Evolutionary conservation across 2,888 invertebrate species (phyloP).

Genomic region (Aelia acuminata): DNA sequence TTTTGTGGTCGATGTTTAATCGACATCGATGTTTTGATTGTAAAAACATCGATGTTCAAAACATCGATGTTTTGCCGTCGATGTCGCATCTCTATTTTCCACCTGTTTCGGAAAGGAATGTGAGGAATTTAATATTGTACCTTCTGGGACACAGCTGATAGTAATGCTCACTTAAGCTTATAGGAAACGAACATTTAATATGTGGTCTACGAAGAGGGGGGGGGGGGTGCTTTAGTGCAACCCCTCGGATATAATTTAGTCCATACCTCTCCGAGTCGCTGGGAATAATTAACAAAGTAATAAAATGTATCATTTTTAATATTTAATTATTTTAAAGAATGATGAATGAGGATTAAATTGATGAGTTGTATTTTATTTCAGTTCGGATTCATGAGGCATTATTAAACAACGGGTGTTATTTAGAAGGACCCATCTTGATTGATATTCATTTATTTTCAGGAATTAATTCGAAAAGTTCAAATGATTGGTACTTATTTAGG

Average conservation of each 20-base stretch:
- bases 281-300: not conserved
- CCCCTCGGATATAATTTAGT: no score
- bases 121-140: conserved; percentile 2
- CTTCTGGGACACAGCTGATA: not conserved
- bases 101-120: not conserved
- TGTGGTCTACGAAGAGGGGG: no score
- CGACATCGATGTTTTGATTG: no score
- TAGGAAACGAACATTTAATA: not conserved
- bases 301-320: not conserved
- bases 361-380: not conserved
- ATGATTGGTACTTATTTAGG: no score
- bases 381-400: not conserved
- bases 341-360: not conserved
- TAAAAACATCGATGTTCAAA: no score
- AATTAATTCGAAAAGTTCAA: no score
- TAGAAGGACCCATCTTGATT: no score
- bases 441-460: no score
- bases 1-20: no score
- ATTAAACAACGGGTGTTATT: no score
- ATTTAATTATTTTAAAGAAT: not conserved
- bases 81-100: no score
- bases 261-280: not conserved
- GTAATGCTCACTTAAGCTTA: not conserved
- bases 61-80: no score
- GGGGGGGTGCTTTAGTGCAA: not conserved